Conservation (phyloP, 2,888 invertebrate genomes). For the Sepioteuthis lessoniana region DNA sequence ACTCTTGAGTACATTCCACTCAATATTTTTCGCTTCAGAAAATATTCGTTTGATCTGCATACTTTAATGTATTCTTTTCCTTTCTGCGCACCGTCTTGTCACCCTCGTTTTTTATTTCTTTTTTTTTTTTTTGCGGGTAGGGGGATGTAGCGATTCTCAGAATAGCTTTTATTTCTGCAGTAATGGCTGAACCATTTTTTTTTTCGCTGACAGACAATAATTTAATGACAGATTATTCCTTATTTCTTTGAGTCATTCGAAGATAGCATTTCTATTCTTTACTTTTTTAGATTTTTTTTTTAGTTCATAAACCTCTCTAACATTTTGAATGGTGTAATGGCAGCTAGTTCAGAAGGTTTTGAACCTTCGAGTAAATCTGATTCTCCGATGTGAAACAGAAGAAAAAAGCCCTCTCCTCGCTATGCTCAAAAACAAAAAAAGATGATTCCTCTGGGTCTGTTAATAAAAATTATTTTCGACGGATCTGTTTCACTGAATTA, state of each 20-base stretch:
- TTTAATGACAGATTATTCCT: not conserved
- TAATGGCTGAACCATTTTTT: not conserved
- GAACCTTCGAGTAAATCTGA: not conserved
- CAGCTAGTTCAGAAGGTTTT: not conserved
- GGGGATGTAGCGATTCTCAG: not conserved
- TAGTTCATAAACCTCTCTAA: not conserved
- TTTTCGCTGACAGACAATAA: not conserved
- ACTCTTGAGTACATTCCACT: not conserved
- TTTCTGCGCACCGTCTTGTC: not conserved
- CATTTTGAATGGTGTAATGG: not conserved
- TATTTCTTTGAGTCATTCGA: not conserved
- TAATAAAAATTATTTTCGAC: not conserved
- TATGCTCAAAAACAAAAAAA: no score
- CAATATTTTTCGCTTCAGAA: not conserved
- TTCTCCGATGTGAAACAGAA: not conserved
- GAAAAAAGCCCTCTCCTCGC: no score
- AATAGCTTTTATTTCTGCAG: not conserved
- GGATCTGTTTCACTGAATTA: not conserved
- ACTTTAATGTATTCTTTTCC: not conserved
- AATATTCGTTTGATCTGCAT: not conserved
- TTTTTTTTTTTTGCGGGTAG: no score
- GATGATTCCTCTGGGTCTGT: no score
- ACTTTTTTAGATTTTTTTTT: no score
- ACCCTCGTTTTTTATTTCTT: not conserved
- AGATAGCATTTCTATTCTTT: not conserved